Evolutionary conservation across 2,113 vertebrate species (phyloP).

Genomic region (Himantopus leucocephalus): DNA sequence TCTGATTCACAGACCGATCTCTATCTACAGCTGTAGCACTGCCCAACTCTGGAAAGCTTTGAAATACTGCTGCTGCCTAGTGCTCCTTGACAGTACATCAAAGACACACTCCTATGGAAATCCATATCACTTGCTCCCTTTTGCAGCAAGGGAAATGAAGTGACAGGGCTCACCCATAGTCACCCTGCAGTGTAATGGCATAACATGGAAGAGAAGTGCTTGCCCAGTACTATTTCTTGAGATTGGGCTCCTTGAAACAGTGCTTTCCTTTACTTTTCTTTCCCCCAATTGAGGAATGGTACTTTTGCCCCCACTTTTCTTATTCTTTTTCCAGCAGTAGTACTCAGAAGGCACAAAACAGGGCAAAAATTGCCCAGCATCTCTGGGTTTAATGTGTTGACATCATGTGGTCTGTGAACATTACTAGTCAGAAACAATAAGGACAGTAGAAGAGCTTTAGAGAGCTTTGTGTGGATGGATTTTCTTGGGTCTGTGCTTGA

Average conservation of each 20-base stretch:
- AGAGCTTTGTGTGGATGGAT: neutral
- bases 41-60: neutral
- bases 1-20: neutral
- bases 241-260: neutral
- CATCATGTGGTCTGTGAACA: neutral
- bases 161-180: neutral
- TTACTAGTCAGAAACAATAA: neutral
- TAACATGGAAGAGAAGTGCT: neutral
- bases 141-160: neutral
- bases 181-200: neutral
- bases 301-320: neutral
- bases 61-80: neutral
- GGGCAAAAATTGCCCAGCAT: neutral
- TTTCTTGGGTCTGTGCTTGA: neutral
- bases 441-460: too few relatives aligned
- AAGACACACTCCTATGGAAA: neutral
- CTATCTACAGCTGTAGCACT: neutral
- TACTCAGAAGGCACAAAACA: neutral
- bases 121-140: fast-evolving
- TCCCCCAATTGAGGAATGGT: neutral
- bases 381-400: neutral
- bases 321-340: neutral
- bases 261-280: neutral
- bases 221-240: neutral
- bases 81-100: neutral